A percentile compares a stretch with the other conserved stretches of the same genome.
phyloP scores from a whole-genome alignment of 1,140 invertebrate species.

The Ceratosolen solmsi region DNA sequence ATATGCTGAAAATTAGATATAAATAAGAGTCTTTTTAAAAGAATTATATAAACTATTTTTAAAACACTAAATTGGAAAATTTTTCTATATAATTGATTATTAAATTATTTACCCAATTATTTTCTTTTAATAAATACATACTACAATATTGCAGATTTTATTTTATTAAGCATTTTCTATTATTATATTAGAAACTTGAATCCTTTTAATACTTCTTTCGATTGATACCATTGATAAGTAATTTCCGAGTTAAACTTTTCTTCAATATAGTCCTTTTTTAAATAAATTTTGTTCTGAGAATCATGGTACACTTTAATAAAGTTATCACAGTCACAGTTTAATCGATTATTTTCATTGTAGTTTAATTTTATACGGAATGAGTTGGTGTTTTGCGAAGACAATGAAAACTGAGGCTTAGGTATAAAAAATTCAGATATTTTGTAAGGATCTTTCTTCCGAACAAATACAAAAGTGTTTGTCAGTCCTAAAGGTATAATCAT shows the following conservation, averaged over 20 bases:
- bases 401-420: conserved; percentile 65
- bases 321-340: conserved; percentile 60
- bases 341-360: conserved; percentile 53
- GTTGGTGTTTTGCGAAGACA: conserved; percentile 47
- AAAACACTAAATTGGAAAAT: too few relatives aligned
- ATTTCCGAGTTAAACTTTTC: conserved; percentile 41
- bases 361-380: conserved; percentile 64
- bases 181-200: conserved; percentile 66
- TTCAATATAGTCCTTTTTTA: conserved; percentile 43
- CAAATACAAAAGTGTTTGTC: conserved; percentile 68
- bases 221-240: conserved; percentile 68
- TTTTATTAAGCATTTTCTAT: conserved; percentile 45
- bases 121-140: too few relatives aligned
- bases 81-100: too few relatives aligned
- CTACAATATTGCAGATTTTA: too few relatives aligned
- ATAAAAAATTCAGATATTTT: conserved; percentile 65
- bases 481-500: conserved; percentile 61
- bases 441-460: conserved; percentile 65
- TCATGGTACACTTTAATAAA: conserved; percentile 64
- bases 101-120: too few relatives aligned
- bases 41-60: too few relatives aligned
- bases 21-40: too few relatives aligned
- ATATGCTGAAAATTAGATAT: too few relatives aligned
- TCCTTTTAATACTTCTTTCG: conserved; percentile 66
- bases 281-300: conserved; percentile 43